Percentiles rank a stretch among this genome's conserved stretches.
These are phyloP conservation scores for Megathymus violae DNA, from an alignment of 1,140 invertebrate species.

Conservation along the genomic window DNA sequence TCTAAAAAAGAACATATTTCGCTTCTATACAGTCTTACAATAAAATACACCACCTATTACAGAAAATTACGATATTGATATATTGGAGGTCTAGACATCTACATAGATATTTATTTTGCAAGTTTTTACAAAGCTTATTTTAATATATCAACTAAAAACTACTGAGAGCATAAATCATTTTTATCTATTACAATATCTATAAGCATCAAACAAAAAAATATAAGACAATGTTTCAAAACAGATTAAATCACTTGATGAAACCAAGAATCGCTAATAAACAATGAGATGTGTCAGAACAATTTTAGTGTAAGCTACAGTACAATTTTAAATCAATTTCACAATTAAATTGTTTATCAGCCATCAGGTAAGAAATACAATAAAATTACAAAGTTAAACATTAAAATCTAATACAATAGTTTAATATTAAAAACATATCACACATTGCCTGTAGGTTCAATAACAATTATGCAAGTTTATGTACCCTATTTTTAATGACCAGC, in stretches of 20 bases:
- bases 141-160: conserved; percentile 27
- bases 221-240: conserved; percentile 33
- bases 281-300: conserved; percentile 52
- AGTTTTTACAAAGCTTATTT: conserved; percentile 33
- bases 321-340: conserved; percentile 37
- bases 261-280: conserved; percentile 53
- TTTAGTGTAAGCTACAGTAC: conserved; percentile 30
- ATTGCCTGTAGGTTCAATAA: conserved; percentile 33
- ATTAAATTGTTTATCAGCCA: conserved; percentile 57
- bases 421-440: conserved; percentile 23
- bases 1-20: conserved; percentile 45
- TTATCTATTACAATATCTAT: conserved; percentile 32
- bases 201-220: conserved; percentile 34
- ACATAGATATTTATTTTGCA: conserved; percentile 27
- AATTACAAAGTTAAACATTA: conserved; percentile 39
- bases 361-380: conserved; percentile 49
- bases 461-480: conserved; percentile 36
- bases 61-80: conserved; percentile 22
- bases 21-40: conserved; percentile 48
- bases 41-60: conserved; percentile 40
- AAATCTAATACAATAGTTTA: conserved; percentile 25
- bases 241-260: conserved; percentile 31
- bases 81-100: conserved; percentile 8
- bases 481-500: conserved; percentile 57
- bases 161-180: conserved; percentile 32